Conservation (phyloP, 1,140 invertebrate genomes). For the Artemia franciscana region DNA sequence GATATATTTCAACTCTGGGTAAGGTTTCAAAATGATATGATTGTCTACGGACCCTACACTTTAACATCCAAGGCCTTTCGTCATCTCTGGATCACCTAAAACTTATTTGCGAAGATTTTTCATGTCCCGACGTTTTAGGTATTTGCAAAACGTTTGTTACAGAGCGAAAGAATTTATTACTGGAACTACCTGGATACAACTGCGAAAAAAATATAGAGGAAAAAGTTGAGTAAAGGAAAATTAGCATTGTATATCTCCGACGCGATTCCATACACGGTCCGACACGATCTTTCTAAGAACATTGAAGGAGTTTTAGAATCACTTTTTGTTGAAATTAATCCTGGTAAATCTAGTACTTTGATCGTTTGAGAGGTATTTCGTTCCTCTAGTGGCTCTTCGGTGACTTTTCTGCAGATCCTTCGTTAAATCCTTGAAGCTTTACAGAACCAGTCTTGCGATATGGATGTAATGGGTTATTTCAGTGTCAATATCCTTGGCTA, state of each 20-base stretch:
- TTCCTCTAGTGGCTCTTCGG: not conserved
- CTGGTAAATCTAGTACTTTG: not conserved
- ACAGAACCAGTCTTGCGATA: not conserved
- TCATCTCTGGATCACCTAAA: not conserved
- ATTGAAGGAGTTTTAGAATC: not conserved
- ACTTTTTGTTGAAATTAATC: not conserved
- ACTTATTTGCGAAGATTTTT: not conserved
- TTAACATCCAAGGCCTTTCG: not conserved
- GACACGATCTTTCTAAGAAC: not conserved
- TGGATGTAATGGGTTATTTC: not conserved
- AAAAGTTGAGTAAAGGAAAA: not conserved
- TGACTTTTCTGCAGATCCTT: not conserved
- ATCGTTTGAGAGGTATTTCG: not conserved
- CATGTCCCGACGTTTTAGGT: not conserved
- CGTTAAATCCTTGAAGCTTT: not conserved
- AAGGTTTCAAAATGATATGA: not conserved
- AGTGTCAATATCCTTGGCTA: not conserved
- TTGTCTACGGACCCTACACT: not conserved
- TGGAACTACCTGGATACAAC: not conserved
- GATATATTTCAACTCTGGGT: not conserved
- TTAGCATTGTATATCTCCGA: not conserved
- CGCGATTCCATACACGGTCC: not conserved
- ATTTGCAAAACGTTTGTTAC: not conserved
- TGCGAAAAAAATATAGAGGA: not conserved
- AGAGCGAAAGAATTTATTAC: not conserved